Base-by-base conservation (phyloP, 1,140 invertebrate genomes). In the Drosophila murphyi region DNA sequence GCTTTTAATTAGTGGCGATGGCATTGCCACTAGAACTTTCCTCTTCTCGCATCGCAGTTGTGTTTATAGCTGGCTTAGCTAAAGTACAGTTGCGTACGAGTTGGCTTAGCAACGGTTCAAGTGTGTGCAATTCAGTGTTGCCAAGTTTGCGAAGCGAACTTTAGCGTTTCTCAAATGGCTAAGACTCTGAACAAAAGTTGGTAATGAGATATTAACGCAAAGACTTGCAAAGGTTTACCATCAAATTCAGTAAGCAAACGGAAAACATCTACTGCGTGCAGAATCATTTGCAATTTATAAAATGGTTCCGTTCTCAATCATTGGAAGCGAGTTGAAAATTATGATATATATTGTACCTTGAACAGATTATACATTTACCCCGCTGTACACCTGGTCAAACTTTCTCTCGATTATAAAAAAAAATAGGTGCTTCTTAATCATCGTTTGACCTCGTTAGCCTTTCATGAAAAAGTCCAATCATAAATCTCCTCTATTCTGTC, bases 1-100 rank as follows among this genome's bases (percentile, higher is more conserved):
- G 83, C 72, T 88, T 87, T 87, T 87, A 87, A 87, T 87, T 88
- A 87, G 83, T 82, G 76, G 72, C 76, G 71, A 87, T 72, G 63
- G 65, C 68, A 39, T 52, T 69, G 79, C 32, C 50, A 78, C 47
- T 54, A 78, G 88, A 88, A 20, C 20, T 20, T 20, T 20, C 20
- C 20, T 20, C 65, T 88, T 87, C 87, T 81, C 51, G 61, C 76
- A 70, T 83, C 79, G 72, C 72, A 72, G 59, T 52, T 77, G 64
- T 69, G 54, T 43, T 31, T 59, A 41, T 64, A 35, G 32, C 45
- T 12, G 41, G 41, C 48, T 65, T 55, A 71, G 34, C 52, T 56
- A 7, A 43, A 48, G 72, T 80, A 81, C 78, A 76, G 78, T 80
- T 80, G 78, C 56, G 47, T 51, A 56, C 64, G 55, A 80, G 61